Base-by-base conservation (phyloP, 2,113 vertebrate species). In the Myanophis thanlyinensis region DNA sequence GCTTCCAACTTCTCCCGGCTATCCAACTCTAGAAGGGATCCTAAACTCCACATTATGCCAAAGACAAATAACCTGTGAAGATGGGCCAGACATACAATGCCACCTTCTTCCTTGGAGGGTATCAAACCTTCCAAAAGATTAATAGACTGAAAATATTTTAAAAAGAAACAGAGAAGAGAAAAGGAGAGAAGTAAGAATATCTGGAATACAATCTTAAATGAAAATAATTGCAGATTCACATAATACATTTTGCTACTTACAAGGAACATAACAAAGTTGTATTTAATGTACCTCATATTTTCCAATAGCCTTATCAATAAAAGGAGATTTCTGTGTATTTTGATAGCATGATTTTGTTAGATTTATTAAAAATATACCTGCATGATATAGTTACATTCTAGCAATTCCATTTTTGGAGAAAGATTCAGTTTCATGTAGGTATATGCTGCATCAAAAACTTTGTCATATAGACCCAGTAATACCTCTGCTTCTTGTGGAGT, bases 321-420 rank as follows among this genome's bases (percentile, higher is more conserved):
- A 89, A 30, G 48, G 87, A 35, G 11, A 40, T 35, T 88, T 0
- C 89, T 94, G 7, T 90, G 92, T 85, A 4, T 3, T 92, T 94
- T 73, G 48, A 35, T 10, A 52, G 89, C 84, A 47, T 93, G 56
- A 46, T 93, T 12, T 92, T 35, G 59, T 1, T 89, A 51, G 10
- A 52, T 18, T 87, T 84, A 87, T 49, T 85, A 2, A 80, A 80
- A 80, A n/a, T 95, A 94, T 97, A 98, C 98, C 95, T 98, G 98
- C 93, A 94, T 49, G 88, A 98, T 97, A 67, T 98, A 98, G 93
- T 98, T 98, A 95, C 98, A 98, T 92, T 98, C 98, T 91, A 98
- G 92, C 93, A 98, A 97, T 25, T 98, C 97, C 98, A 98, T 98
- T 96, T 98, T 98, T 18, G 98, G 97, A 59, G 8, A 93, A 89